phyloP scores from a whole-genome alignment of 2,797 vertebrate species.

The Prionace glauca region DNA sequence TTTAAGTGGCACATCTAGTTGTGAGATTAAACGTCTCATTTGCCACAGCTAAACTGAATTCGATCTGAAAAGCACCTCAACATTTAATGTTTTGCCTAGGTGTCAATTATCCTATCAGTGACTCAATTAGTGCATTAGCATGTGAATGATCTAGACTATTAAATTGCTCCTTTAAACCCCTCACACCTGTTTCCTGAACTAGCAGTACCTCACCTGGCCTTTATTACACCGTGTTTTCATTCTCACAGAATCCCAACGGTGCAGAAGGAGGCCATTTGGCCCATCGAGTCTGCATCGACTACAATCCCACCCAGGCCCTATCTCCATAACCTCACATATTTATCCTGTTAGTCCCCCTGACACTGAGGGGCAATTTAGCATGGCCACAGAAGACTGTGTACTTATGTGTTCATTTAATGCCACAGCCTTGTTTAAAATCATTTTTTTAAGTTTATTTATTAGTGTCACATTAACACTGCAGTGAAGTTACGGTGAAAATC shows the following conservation, averaged over 20 bases:
- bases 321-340: no score
- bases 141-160: slow-evolving; percentile 31
- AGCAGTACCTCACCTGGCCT: neutral
- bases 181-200: slow-evolving; percentile 19
- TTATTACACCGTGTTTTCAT: neutral
- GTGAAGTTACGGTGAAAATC: no score
- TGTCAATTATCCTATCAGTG: slow-evolving; percentile 34
- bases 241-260: no score
- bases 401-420: neutral
- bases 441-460: no score
- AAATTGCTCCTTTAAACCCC: slow-evolving; percentile 29
- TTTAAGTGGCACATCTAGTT: neutral
- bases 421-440: neutral
- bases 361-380: no score
- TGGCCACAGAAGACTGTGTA: neutral
- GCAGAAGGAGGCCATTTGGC: no score
- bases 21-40: slow-evolving; percentile 29
- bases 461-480: no score
- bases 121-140: slow-evolving; percentile 31
- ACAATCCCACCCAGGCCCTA: no score
- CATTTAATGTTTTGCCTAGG: slow-evolving; percentile 1
- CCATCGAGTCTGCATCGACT: no score
- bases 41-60: neutral
- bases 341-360: no score
- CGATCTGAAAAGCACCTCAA: neutral